These are phyloP conservation scores for Pachyramphus minor DNA, from an alignment of 2,113 vertebrate species.

Conservation along the genomic window DNA sequence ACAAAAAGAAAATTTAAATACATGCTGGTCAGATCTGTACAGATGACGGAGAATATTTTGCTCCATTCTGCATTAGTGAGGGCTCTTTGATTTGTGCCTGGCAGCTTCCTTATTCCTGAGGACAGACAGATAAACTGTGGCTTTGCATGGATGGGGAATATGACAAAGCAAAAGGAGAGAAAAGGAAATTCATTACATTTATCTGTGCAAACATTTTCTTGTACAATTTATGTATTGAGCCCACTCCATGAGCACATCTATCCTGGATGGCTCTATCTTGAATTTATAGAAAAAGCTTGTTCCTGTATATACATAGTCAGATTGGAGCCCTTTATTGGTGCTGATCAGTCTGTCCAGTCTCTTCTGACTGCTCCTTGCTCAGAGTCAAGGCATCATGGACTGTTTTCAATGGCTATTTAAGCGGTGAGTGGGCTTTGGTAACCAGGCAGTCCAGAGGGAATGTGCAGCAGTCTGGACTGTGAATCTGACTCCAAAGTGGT, in stretches of 20 bases:
- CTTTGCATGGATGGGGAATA: neutral
- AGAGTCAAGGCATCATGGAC: neutral
- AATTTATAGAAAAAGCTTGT: neutral
- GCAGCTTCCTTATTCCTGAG: neutral
- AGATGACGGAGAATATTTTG: neutral
- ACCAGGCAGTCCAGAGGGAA: neutral
- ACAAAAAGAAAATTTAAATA: conserved; percentile 28
- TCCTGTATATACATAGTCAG: neutral
- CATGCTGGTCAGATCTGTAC: neutral
- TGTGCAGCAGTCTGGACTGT: fast-evolving
- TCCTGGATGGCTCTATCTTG: neutral
- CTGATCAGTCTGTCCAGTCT: neutral
- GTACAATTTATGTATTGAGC: neutral
- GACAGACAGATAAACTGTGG: conserved; percentile 10
- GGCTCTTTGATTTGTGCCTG: conserved; percentile 12
- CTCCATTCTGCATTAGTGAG: neutral
- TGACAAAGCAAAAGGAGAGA: neutral
- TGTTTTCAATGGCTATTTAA: neutral
- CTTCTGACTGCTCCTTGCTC: neutral
- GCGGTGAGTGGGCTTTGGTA: neutral
- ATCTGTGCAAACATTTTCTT: neutral
- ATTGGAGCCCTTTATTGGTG: neutral
- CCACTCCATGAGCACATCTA: neutral
- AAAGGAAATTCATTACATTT: neutral
- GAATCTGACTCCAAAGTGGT: neutral